Evolutionary conservation across 2,113 vertebrate species (phyloP), one percentile per base, ranked within the genome.

Genomic region (Indicator maculatus): DNA sequence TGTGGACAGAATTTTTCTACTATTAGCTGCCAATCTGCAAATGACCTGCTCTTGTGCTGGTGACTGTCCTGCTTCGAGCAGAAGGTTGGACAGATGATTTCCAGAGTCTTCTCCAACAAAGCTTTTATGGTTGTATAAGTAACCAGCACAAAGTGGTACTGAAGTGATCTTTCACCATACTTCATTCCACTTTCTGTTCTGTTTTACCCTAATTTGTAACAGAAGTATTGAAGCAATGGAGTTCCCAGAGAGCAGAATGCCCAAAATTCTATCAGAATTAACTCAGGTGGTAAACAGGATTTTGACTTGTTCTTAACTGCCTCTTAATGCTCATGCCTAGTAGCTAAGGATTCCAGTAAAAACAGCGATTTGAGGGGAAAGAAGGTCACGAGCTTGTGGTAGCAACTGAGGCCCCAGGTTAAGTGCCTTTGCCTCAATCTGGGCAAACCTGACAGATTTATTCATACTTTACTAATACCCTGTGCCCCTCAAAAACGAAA

Each of bases 271-370:
- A 74, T 66, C 41, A 67, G 4, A 80, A 74, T 74, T 81, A 31
- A 28, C 8, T 79, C 18, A 63, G 18, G 21, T 41, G 39, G 17
- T 76, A 83, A 86, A 72, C 15, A 84, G 36, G 17, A 89, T 66
- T 75, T 82, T 82, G 8, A 30, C 14, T 45, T 84, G 14, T 50
- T 82, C 47, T 80, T 64, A 65, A 27, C 24, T 58, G 8, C 17
- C 4, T 55, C 3, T 89, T 73, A 79, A 67, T 58, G 27, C 2
- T 24, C 28, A 79, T 85, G 31, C 28, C 24, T 16, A 72, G 30
- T 60, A 39, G 27, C 39, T 82, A 87, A 61, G 31, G 52, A 88
- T 93, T 93, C 53, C 83, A 79, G 82, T n/a, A 60, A 92, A 82
- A 89, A 66, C 24, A 70, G 5, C 1, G 2, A 17, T 52, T 55